Evolutionary conservation across 2,888 invertebrate species (phyloP).

Genomic region (Nezara viridula): DNA sequence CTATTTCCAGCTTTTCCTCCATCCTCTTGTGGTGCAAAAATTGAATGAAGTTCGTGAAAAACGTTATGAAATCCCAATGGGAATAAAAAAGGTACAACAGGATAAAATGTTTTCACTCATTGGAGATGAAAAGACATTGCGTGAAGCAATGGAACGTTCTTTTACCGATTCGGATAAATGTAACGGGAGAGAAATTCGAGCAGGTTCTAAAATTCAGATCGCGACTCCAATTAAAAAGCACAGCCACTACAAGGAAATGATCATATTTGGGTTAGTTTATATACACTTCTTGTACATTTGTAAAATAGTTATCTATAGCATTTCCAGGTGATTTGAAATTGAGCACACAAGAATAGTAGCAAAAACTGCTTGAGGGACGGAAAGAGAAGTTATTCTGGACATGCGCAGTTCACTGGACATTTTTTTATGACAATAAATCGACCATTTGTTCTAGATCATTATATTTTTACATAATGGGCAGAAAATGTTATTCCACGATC

Average conservation of each 20-base stretch:
- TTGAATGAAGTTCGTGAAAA: not conserved
- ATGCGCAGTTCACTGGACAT: too few species aligned
- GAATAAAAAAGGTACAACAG: constrained; percentile 17
- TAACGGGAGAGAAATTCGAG: constrained; percentile 1
- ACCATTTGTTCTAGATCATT: too few species aligned
- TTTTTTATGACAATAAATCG: too few species aligned
- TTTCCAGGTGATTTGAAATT: too few species aligned
- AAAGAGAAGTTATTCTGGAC: too few species aligned
- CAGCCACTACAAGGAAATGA: constrained; percentile 41
- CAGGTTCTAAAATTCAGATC: not conserved
- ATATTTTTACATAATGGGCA: too few species aligned
- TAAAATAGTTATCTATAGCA: too few species aligned
- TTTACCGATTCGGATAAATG: not conserved
- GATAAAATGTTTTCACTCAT: constrained; percentile 18
- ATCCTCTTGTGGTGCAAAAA: not conserved
- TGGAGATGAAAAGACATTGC: constrained; percentile 13
- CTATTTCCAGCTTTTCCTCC: constrained; percentile 3
- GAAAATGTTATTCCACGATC: too few species aligned
- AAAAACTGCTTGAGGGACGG: too few species aligned
- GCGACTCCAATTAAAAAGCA: not conserved
- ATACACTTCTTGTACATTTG: too few species aligned
- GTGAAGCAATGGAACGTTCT: not conserved
- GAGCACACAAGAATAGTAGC: too few species aligned
- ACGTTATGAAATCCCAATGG: not conserved
- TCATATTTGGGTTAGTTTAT: not conserved